Evolutionary conservation across 2,888 invertebrate species (phyloP).

Genomic region (Macaria liturata): DNA sequence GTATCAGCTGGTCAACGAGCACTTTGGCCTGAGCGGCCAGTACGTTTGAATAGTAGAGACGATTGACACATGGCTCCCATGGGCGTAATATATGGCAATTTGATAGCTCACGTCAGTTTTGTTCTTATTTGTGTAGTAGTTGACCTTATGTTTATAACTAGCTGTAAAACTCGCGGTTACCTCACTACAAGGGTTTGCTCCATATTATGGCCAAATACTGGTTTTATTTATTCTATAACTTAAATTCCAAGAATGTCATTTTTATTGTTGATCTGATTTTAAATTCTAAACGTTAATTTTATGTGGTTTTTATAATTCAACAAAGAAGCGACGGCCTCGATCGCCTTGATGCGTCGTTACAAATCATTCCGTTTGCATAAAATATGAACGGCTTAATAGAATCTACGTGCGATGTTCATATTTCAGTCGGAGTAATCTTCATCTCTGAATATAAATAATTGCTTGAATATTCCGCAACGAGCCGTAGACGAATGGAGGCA

Average conservation of each 20-base stretch:
- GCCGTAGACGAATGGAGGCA: no score
- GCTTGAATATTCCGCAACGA: conserved; percentile 2
- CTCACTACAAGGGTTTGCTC: conserved; percentile 13
- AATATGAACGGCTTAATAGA: conserved; percentile 4
- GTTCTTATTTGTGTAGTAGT: conserved; percentile 7
- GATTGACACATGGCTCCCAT: no score
- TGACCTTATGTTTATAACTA: conserved; percentile 1
- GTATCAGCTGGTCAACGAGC: no score
- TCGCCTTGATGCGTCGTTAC: conserved; percentile 6
- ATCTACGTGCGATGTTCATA: conserved; percentile 1
- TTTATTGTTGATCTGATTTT: conserved; percentile 7
- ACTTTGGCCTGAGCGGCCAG: no score
- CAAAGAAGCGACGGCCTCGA: background rate
- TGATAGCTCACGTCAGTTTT: background rate
- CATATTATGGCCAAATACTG: conserved; percentile 11
- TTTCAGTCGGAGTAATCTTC: conserved; percentile 11
- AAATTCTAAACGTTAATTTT: conserved; percentile 1
- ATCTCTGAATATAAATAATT: conserved; percentile 9
- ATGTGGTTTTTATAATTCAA: background rate
- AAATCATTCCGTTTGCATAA: conserved; percentile 8
- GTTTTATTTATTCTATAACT: conserved; percentile 3
- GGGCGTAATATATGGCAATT: background rate
- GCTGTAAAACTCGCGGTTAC: conserved; percentile 9
- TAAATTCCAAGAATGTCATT: conserved; percentile 8
- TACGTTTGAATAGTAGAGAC: background rate